Evolutionary conservation across 1,140 invertebrate species (phyloP).

Genomic region (Aphelinus atriplicis): DNA sequence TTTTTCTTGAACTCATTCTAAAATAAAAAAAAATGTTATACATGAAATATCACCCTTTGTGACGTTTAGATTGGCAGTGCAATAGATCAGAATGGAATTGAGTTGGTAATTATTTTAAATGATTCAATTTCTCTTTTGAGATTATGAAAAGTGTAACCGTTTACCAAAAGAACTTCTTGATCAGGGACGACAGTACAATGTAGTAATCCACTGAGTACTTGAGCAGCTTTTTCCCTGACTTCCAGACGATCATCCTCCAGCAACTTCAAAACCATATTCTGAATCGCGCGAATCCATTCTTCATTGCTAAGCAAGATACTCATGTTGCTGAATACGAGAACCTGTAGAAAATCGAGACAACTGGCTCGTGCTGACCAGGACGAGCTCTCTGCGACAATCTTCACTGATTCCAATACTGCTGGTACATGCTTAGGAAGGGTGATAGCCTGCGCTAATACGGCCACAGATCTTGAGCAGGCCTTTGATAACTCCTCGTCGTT

Average conservation of each 20-base stretch:
- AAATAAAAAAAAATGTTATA: too few species aligned
- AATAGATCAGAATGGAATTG: too few species aligned
- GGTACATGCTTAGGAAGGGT: constrained; percentile 59
- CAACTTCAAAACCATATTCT: constrained; percentile 71
- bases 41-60: too few species aligned
- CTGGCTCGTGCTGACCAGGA: constrained; percentile 84
- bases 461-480: constrained; percentile 75
- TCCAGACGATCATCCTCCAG: constrained; percentile 78
- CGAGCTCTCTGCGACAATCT: constrained; percentile 60
- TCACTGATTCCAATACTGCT: constrained; percentile 65
- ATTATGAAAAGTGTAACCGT: constrained; percentile 2
- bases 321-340: constrained; percentile 86
- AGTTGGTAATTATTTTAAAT: background rate
- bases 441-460: constrained; percentile 67
- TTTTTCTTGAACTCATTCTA: constrained; percentile 69
- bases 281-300: constrained; percentile 68
- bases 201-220: constrained; percentile 85
- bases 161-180: constrained; percentile 69
- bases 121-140: too few species aligned
- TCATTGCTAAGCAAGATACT: constrained; percentile 72
- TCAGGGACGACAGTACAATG: constrained; percentile 82
- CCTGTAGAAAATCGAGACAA: constrained; percentile 80
- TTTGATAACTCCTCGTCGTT: constrained; percentile 83
- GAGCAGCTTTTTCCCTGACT: constrained; percentile 82
- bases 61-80: too few species aligned